phyloP scores from a whole-genome alignment of 2,797 vertebrate genomes.

The Pempheris klunzingeri region DNA sequence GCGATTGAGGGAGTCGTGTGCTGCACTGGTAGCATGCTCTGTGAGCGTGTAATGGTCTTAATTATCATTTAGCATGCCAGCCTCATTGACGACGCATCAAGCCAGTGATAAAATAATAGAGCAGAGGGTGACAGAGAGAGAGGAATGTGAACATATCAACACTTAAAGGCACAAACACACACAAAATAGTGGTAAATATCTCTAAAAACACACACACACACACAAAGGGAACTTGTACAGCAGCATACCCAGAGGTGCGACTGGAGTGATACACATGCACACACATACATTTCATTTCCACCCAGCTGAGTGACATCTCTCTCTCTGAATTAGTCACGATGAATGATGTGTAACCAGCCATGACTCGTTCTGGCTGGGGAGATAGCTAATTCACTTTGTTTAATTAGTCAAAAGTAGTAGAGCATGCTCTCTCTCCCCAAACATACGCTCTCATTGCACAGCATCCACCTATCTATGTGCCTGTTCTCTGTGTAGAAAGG shows the following conservation, averaged over 20 bases:
- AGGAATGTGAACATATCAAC: conserved; percentile 49
- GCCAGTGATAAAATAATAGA: conserved; percentile 72
- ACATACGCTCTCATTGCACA: conserved; percentile 55
- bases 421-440: conserved; percentile 66
- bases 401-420: conserved; percentile 83
- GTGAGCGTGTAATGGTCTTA: conserved; percentile 84
- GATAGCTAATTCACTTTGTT: conserved; percentile 83
- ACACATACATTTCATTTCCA: conserved; percentile 41
- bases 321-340: conserved; percentile 79
- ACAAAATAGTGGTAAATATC: conserved; percentile 25
- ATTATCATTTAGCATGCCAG: conserved; percentile 84
- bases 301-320: conserved; percentile 76
- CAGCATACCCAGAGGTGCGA: conserved; percentile 41
- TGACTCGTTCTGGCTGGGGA: conserved; percentile 81
- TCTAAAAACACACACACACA: conserved; percentile 21
- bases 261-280: conserved; percentile 23
- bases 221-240: conserved; percentile 35
- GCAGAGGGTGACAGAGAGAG: conserved; percentile 52
- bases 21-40: conserved; percentile 72
- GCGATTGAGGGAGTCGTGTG: conserved; percentile 71
- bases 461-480: conserved; percentile 43
- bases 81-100: conserved; percentile 73
- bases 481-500: conserved; percentile 21
- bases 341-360: conserved; percentile 81
- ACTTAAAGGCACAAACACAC: conserved; percentile 53